These are phyloP conservation scores for Eublepharis macularius DNA, from an alignment of 2,113 vertebrate species.

Conservation along the genomic window DNA sequence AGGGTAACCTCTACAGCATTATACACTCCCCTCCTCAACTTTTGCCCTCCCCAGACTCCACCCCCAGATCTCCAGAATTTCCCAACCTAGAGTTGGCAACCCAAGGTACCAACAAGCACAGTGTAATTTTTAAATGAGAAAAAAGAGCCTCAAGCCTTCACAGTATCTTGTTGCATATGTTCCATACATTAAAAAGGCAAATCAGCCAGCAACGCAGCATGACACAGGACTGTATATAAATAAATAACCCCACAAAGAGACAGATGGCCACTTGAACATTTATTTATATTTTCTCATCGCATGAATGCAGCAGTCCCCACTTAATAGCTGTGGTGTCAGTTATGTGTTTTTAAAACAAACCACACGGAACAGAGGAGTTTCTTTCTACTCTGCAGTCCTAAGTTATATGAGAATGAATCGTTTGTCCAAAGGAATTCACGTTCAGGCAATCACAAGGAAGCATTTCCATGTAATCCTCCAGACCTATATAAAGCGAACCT, in stretches of 20 bases:
- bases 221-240: slow-evolving; percentile 2
- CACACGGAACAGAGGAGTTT: neutral
- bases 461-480: neutral
- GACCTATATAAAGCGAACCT: neutral
- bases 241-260: neutral
- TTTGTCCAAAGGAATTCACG: neutral
- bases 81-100: too few relatives aligned
- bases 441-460: neutral
- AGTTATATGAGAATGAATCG: neutral
- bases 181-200: slow-evolving; percentile 11
- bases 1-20: too few relatives aligned
- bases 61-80: too few relatives aligned
- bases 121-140: neutral
- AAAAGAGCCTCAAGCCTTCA: neutral
- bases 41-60: too few relatives aligned
- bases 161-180: neutral
- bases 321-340: neutral
- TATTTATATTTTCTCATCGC: neutral
- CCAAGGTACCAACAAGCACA: neutral
- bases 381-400: neutral
- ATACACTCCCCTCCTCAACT: too few relatives aligned
- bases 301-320: neutral
- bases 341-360: slow-evolving; percentile 8
- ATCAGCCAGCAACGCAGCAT: neutral
- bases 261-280: slow-evolving; percentile 17